Evolutionary conservation across 2,888 invertebrate genomes (phyloP).

Genomic region (Tanytarsus gracilentus): DNA sequence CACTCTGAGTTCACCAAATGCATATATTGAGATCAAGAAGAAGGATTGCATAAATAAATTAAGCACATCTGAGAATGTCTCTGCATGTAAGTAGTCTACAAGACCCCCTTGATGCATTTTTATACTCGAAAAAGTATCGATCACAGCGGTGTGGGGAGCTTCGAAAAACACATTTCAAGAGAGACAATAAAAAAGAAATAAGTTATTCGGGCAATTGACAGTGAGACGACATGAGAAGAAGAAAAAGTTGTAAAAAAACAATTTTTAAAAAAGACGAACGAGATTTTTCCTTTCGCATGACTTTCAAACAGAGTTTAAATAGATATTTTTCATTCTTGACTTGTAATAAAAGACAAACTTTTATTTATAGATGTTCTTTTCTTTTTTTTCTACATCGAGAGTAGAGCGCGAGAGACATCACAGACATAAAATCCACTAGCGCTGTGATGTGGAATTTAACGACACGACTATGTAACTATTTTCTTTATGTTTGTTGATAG

Average conservation of each 20-base stretch:
- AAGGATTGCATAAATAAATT: too few species aligned
- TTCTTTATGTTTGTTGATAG: not conserved
- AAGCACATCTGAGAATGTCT: too few species aligned
- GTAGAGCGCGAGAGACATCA: not conserved
- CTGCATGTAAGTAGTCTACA: too few species aligned
- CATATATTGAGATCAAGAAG: too few species aligned
- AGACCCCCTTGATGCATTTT: too few species aligned
- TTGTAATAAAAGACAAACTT: conserved; percentile 10
- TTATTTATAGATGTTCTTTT: not conserved
- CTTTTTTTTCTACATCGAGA: not conserved
- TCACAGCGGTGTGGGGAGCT: too few species aligned
- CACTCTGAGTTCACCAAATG: too few species aligned
- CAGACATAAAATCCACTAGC: not conserved
- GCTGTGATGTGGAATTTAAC: too few species aligned
- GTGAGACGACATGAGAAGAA: not conserved
- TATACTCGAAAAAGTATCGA: too few species aligned
- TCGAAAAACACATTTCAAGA: too few species aligned
- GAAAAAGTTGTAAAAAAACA: not conserved
- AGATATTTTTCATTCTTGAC: conserved; percentile 20
- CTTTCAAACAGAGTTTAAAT: conserved; percentile 16
- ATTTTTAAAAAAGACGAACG: not conserved
- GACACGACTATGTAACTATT: too few species aligned
- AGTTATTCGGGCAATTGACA: conserved; percentile 12
- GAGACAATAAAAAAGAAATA: conserved; percentile 8
- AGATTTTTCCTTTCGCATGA: conserved; percentile 1